Conservation (phyloP, 2,113 vertebrate genomes). For the Oceanodroma tethys region DNA sequence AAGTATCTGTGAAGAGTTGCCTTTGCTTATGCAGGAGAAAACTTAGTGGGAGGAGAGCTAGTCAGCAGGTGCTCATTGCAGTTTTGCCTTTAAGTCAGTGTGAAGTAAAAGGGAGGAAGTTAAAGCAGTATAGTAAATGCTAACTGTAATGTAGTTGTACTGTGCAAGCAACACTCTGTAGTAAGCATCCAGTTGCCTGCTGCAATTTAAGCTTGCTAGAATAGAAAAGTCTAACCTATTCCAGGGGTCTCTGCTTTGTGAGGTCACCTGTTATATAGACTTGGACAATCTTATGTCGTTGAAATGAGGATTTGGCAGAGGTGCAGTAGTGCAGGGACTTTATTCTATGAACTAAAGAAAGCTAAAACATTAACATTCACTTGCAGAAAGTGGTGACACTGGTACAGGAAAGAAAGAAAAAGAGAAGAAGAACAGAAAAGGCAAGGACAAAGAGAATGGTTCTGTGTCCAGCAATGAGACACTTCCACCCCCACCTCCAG, state of each 20-base stretch:
- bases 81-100: background rate
- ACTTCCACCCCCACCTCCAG: conserved; percentile 78
- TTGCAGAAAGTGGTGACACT: conserved; percentile 84
- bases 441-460: conserved; percentile 97
- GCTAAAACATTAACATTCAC: background rate
- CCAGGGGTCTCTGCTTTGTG: conserved; percentile 65
- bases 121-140: background rate
- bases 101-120: background rate
- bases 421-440: conserved; percentile 94
- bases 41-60: background rate
- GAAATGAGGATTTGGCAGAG: background rate
- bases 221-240: conserved; percentile 78
- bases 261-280: conserved; percentile 73
- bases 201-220: conserved; percentile 84
- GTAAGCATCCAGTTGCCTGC: conserved; percentile 69
- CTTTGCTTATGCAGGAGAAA: background rate
- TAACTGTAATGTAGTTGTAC: accelerated
- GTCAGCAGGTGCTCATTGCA: background rate
- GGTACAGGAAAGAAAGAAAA: conserved; percentile 94
- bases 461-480: conserved; percentile 87
- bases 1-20: background rate
- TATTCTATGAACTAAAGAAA: background rate
- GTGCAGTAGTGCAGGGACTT: background rate
- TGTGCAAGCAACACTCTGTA: conserved; percentile 83
- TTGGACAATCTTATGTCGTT: conserved; percentile 44